Evolutionary conservation across 2,113 vertebrate genomes (phyloP).

Genomic region (Cettia cetti): DNA sequence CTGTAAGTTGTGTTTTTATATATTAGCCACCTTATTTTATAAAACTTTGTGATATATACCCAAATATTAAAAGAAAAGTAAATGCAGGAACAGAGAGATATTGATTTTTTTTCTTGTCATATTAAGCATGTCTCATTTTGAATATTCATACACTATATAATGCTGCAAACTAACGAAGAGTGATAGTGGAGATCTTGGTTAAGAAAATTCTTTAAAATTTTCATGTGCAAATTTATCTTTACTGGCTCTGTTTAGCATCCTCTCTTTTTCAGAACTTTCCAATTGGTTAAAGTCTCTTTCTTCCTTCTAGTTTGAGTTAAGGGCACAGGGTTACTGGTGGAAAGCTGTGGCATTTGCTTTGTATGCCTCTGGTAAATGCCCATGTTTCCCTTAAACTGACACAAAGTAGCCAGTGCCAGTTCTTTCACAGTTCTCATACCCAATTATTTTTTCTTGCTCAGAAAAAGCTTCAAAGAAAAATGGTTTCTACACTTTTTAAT

Average conservation of each 20-base stretch:
- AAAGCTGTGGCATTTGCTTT: neutral
- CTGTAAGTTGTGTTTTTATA: neutral
- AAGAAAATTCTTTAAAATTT: neutral
- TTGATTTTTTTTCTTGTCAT: accelerated
- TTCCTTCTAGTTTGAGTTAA: neutral
- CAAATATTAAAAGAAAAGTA: neutral
- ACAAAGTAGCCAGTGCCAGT: neutral
- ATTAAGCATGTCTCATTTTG: neutral
- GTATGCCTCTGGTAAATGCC: neutral
- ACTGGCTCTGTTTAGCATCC: neutral
- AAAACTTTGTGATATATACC: neutral
- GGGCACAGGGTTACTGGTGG: neutral
- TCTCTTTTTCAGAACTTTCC: neutral
- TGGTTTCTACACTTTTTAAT: neutral
- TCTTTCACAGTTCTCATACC: neutral
- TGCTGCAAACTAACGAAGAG: neutral
- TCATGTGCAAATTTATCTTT: neutral
- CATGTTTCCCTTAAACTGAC: neutral
- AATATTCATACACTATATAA: neutral
- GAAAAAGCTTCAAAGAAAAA: neutral
- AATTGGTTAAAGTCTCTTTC: neutral
- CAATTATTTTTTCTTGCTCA: neutral
- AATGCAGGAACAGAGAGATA: neutral
- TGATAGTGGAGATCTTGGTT: neutral
- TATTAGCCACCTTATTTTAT: neutral